Percentiles rank a stretch among this genome's conserved stretches.
Conservation (phyloP, 2,797 vertebrate species). For the Lindbergichthys nudifrons region DNA sequence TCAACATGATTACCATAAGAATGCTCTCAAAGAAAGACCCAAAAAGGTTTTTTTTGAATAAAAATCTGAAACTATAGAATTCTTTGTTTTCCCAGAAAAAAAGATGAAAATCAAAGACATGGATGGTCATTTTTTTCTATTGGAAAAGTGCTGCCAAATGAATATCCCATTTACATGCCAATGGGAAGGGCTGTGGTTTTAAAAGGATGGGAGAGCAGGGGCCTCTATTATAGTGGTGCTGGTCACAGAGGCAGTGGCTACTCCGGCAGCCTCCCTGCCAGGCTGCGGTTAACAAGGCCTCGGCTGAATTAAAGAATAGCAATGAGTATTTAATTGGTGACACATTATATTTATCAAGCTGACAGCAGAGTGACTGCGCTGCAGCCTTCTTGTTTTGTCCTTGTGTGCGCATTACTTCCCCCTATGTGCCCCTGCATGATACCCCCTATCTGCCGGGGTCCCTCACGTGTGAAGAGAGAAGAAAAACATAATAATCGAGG, state of each 20-base stretch:
- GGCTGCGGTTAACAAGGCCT: slow-evolving; percentile 92
- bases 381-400: slow-evolving; percentile 90
- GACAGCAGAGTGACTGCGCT: slow-evolving; percentile 88
- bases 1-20: slow-evolving; percentile 91
- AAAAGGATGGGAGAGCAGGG: slow-evolving; percentile 89
- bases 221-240: slow-evolving; percentile 86
- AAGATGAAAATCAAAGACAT: slow-evolving; percentile 93
- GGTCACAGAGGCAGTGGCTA: slow-evolving; percentile 81
- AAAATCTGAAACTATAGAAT: slow-evolving; percentile 92
- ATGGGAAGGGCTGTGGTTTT: slow-evolving; percentile 85
- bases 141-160: slow-evolving; percentile 89
- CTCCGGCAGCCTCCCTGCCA: slow-evolving; percentile 87
- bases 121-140: slow-evolving; percentile 91
- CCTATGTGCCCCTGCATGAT: slow-evolving; percentile 85
- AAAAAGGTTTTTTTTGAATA: slow-evolving; percentile 85
- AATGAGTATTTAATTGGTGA: slow-evolving; percentile 98
- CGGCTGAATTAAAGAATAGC: slow-evolving; percentile 90
- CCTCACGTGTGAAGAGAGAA: slow-evolving; percentile 86
- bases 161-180: slow-evolving; percentile 98
- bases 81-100: slow-evolving; percentile 87
- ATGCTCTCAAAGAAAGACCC: slow-evolving; percentile 81
- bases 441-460: slow-evolving; percentile 82
- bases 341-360: slow-evolving; percentile 98
- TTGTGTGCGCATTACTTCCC: slow-evolving; percentile 88
- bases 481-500: slow-evolving; percentile 88